Evolutionary conservation across 2,113 vertebrate species (phyloP).

Genomic region (Nibea albiflora): DNA sequence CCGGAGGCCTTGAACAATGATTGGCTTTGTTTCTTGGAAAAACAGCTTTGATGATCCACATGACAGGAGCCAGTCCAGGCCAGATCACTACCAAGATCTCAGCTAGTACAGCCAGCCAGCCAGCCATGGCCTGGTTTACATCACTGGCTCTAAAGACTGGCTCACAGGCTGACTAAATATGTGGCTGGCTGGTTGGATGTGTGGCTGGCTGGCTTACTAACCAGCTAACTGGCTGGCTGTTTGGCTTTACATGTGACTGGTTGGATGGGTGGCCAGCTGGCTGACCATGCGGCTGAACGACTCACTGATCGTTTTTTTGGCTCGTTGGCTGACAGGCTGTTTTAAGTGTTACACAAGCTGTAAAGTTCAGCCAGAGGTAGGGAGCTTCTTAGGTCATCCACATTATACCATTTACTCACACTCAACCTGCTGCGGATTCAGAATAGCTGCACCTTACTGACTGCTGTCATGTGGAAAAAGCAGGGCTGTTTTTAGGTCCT

Average conservation of each 20-base stretch:
- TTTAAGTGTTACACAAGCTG: conserved; percentile 63
- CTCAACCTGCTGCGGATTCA: conserved; percentile 5
- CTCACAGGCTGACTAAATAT: conserved; percentile 51
- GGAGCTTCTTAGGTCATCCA: conserved; percentile 34
- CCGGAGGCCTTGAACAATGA: conserved; percentile 31
- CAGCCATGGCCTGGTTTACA: conserved; percentile 67
- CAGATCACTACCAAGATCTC: conserved; percentile 71
- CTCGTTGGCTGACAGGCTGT: conserved; percentile 38
- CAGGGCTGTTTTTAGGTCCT: not conserved
- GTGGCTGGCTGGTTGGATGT: conserved; percentile 42
- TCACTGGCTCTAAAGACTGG: conserved; percentile 51
- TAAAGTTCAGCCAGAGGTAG: conserved; percentile 71
- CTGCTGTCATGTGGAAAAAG: not conserved
- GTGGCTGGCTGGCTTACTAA: conserved; percentile 23
- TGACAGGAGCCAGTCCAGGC: conserved; percentile 61
- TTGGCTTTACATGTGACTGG: conserved; percentile 47
- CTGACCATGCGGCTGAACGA: conserved; percentile 7
- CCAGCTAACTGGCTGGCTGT: conserved; percentile 43
- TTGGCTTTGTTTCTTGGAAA: conserved; percentile 67
- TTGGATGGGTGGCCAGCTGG: conserved; percentile 47
- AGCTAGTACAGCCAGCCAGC: conserved; percentile 58
- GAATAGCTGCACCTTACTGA: not conserved
- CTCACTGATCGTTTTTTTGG: conserved; percentile 42
- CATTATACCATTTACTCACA: conserved; percentile 13
- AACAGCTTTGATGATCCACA: conserved; percentile 58